A percentile compares a stretch with the other conserved stretches of the same genome.
Evolutionary conservation across 2,888 invertebrate genomes (phyloP).

Genomic region (Drosophila siamana): DNA sequence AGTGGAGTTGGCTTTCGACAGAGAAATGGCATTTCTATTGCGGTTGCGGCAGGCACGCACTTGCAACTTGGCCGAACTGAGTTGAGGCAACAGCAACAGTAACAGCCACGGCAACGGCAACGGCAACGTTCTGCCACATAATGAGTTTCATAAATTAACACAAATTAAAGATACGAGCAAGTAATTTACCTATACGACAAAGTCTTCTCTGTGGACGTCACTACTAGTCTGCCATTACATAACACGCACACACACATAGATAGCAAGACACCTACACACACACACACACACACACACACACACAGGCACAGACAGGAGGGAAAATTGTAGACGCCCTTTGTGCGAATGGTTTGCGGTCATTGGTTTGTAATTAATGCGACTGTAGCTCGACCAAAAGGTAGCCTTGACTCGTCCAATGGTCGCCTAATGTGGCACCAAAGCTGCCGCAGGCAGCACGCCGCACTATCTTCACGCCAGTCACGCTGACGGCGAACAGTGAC

Average conservation of each 20-base stretch:
- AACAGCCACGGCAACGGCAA: no score
- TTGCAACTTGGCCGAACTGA: constrained; percentile 41
- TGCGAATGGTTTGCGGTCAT: constrained; percentile 64
- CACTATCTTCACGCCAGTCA: constrained; percentile 2
- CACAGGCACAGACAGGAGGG: neutral
- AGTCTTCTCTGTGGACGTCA: neutral
- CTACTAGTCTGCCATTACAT: constrained; percentile 27
- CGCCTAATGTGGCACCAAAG: constrained; percentile 47
- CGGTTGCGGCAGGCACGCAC: constrained; percentile 60
- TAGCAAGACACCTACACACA: constrained; percentile 6
- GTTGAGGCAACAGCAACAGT: neutral
- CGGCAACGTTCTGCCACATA: constrained; percentile 50
- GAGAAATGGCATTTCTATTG: constrained; percentile 45
- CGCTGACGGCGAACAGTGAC: constrained; percentile 5
- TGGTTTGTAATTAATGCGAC: constrained; percentile 81
- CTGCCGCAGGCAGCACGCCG: neutral
- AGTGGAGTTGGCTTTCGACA: constrained; percentile 21
- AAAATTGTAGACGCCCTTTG: constrained; percentile 18
- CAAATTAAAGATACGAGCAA: constrained; percentile 76
- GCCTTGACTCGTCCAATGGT: constrained; percentile 54
- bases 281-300: neutral
- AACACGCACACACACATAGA: constrained; percentile 8
- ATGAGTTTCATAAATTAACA: constrained; percentile 81
- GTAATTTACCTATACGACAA: constrained; percentile 59
- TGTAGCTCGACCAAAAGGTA: constrained; percentile 41